Evolutionary conservation across 2,113 vertebrate species (phyloP).

Genomic region (Toxotes chatareus): DNA sequence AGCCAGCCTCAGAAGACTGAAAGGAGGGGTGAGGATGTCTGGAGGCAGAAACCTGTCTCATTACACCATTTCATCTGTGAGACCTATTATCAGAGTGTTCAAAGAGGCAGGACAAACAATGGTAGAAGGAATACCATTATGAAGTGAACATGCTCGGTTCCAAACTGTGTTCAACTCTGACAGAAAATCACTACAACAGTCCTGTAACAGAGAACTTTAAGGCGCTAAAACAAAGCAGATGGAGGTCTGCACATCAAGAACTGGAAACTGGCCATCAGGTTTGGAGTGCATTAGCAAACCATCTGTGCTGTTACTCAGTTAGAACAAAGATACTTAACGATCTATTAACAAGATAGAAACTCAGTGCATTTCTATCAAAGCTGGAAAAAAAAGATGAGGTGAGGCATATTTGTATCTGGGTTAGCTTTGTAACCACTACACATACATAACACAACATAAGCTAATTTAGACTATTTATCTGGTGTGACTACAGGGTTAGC

Average conservation of each 20-base stretch:
- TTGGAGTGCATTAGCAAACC: constrained; percentile 9
- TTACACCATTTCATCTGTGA: constrained; percentile 9
- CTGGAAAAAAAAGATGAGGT: too few relatives aligned
- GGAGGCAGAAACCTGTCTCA: constrained; percentile 27
- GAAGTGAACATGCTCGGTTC: too few relatives aligned
- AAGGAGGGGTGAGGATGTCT: not conserved
- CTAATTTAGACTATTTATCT: too few relatives aligned
- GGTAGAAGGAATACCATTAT: not conserved
- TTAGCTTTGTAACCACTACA: too few relatives aligned
- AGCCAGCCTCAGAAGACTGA: not conserved
- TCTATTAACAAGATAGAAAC: not conserved
- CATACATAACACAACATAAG: too few relatives aligned
- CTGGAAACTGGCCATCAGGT: constrained; percentile 16
- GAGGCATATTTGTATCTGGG: too few relatives aligned
- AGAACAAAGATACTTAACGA: constrained; percentile 15
- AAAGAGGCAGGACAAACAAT: constrained; percentile 12
- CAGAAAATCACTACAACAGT: too few relatives aligned
- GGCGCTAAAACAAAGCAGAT: constrained; percentile 22
- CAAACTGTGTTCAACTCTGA: too few relatives aligned
- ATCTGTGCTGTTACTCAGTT: constrained; percentile 30
- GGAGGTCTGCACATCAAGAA: constrained; percentile 29
- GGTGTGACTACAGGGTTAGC: too few relatives aligned
- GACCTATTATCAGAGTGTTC: constrained; percentile 21
- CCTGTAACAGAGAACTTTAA: not conserved
- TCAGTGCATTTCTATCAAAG: too few relatives aligned